Conservation (phyloP, 2,888 invertebrate genomes). For the Acronicta leporina region DNA sequence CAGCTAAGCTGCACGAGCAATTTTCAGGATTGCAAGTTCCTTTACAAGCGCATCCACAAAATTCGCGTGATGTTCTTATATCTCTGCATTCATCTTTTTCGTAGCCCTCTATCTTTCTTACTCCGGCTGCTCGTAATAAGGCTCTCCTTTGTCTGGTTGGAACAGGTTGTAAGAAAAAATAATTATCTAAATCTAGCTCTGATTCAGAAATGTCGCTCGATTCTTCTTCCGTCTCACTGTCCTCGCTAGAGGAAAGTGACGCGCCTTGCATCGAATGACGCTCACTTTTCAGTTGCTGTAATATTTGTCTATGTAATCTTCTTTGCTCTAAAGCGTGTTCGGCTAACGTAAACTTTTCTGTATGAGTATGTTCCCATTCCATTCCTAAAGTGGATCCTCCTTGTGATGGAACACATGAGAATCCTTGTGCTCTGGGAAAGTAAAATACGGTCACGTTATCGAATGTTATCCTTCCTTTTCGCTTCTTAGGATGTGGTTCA, state of each 20-base stretch:
- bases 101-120: slow-evolving; percentile 96
- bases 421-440: slow-evolving; percentile 97
- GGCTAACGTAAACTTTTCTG: slow-evolving; percentile 93
- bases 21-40: slow-evolving; percentile 98
- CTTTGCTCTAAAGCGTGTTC: slow-evolving; percentile 97
- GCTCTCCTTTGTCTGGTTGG: slow-evolving; percentile 97
- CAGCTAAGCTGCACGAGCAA: slow-evolving; percentile 97
- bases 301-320: slow-evolving; percentile 94
- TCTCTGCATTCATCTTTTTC: slow-evolving; percentile 98
- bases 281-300: slow-evolving; percentile 92
- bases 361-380: slow-evolving; percentile 92
- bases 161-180: slow-evolving; percentile 97
- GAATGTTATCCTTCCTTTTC: slow-evolving; percentile 95
- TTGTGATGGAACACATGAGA: slow-evolving; percentile 97
- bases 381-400: slow-evolving; percentile 98
- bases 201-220: slow-evolving; percentile 94
- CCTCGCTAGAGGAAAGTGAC: slow-evolving; percentile 93
- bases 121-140: slow-evolving; percentile 96
- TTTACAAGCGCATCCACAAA: slow-evolving; percentile 97
- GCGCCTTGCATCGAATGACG: slow-evolving; percentile 88
- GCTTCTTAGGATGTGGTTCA: slow-evolving; percentile 89
- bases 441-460: slow-evolving; percentile 98
- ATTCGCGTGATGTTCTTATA: slow-evolving; percentile 97
- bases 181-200: slow-evolving; percentile 96
- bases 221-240: slow-evolving; percentile 96